Base-by-base conservation (phyloP, 2,113 vertebrate genomes). In the Tautogolabrus adspersus region DNA sequence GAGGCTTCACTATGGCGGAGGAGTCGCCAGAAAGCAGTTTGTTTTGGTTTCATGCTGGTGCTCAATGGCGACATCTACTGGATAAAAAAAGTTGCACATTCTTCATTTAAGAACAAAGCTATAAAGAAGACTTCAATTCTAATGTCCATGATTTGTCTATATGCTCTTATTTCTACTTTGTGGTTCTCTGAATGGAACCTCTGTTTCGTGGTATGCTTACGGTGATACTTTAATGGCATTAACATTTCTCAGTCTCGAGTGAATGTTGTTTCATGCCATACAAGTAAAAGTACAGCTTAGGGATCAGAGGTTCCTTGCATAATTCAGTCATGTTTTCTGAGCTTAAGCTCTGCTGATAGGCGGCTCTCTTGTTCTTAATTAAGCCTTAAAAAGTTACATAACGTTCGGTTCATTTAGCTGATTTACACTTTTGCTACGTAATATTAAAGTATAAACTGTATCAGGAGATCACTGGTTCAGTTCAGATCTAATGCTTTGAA, bases 251-350 rank as follows among this genome's bases (percentile, higher is more conserved):
- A 6, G 47, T 18, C 15, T 18, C 5, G 15, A 18, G 44, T 19
- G 12, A 6, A 16, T 46, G 44, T 9, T 2, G 15, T 15, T 37
- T 51, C 52, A 38, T 47, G 23, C 30, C 46, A 26, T 21, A 40
- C 16, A 18, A 46, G 16, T 64, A 34, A 23, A 40, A 38, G 60
- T 16, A 19, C 34, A 66, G 78, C 52, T 87, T 64, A 75, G 21
- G 56, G 77, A 87, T 83, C 73, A 85, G 62, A 56, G 37, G 18
- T 16, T 22, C 26, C 34, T 71, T 83, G 30, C 60, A 65, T 84
- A 82, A 75, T 58, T 81, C 42, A 18, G 26, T 57, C 40, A 42
- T n/a, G 34, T 58, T 74, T 64, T 47, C 7, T 38, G 58, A 62
- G 51, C 47, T 38, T 72, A 72, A 83, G 23, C 22, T 55, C 21